Evolutionary conservation across 2,888 invertebrate genomes (phyloP).

Genomic region (Empis livida): DNA sequence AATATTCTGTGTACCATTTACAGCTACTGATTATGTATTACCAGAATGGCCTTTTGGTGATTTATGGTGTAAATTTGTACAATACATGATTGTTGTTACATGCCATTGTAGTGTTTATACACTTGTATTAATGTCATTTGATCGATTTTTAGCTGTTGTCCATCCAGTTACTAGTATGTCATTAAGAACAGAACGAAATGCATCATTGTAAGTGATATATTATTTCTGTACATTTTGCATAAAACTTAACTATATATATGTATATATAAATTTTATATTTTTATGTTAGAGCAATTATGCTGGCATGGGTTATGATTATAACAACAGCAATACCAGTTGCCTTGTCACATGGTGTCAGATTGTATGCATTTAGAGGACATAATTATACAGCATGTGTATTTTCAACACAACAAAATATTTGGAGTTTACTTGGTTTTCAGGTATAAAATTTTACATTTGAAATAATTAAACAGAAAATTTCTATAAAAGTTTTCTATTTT

Average conservation of each 20-base stretch:
- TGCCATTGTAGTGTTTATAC: constrained; percentile 91
- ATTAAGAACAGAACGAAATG: constrained; percentile 68
- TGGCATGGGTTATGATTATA: constrained; percentile 71
- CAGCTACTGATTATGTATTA: constrained; percentile 78
- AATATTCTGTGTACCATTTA: constrained; percentile 87
- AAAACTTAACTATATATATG: constrained; percentile 4
- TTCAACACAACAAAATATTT: constrained; percentile 44
- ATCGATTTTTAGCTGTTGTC: constrained; percentile 84
- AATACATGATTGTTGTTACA: constrained; percentile 83
- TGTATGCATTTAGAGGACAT: constrained; percentile 48
- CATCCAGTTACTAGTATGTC: constrained; percentile 84
- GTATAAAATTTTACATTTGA: constrained; percentile 19
- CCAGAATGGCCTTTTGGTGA: constrained; percentile 85
- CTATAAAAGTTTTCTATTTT: too few relatives aligned
- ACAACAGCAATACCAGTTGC: constrained; percentile 66
- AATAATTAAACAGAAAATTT: too few relatives aligned
- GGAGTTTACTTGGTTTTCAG: constrained; percentile 38
- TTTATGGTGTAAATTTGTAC: constrained; percentile 71
- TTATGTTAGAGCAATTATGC: constrained; percentile 49
- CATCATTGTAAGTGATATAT: constrained; percentile 40
- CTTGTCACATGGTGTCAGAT: constrained; percentile 61
- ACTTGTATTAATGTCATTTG: constrained; percentile 83
- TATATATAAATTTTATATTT: background rate
- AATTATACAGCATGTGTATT: constrained; percentile 58
- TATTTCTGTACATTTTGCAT: too few relatives aligned